A percentile compares a stretch with the other conserved stretches of the same genome.
Conservation (phyloP, 2,888 invertebrate genomes). For the Frankliniella intonsa region DNA sequence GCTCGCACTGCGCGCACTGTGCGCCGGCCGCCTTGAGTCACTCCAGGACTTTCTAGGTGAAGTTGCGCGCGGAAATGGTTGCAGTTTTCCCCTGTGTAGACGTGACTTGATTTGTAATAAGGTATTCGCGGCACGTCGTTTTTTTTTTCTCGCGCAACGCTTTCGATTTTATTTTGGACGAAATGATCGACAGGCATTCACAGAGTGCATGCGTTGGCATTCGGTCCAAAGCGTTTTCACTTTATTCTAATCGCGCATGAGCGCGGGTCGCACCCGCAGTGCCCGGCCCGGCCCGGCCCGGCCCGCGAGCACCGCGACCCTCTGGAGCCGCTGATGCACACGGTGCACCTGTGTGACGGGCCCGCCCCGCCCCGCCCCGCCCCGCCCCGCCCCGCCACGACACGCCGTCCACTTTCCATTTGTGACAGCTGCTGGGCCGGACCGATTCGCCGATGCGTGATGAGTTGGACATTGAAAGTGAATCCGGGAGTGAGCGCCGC, state of each 20-base stretch:
- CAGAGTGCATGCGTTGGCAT: too few species aligned
- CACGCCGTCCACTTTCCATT: not conserved
- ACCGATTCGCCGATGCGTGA: not conserved
- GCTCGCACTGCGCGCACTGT: not conserved
- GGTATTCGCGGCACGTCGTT: too few species aligned
- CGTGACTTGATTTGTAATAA: not conserved
- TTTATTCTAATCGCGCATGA: not conserved
- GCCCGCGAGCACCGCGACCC: not conserved
- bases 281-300: too few species aligned
- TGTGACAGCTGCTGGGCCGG: not conserved
- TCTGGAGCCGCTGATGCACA: not conserved
- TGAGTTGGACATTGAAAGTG: not conserved
- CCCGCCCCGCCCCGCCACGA: not conserved
- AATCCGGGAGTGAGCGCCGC: not conserved
- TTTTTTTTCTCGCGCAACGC: too few species aligned
- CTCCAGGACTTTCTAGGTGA: too few species aligned
- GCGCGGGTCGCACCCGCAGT: not conserved
- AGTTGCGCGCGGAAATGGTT: not conserved
- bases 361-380: not conserved
- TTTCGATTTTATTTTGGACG: too few species aligned
- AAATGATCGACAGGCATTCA: too few species aligned
- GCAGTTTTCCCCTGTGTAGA: not conserved
- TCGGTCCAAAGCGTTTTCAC: too few species aligned
- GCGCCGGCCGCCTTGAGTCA: not conserved
- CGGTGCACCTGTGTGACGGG: too few species aligned